Percentiles rank a stretch among this genome's conserved stretches.
These are phyloP conservation scores for Babylonia areolata DNA, from an alignment of 1,140 invertebrate species.

Conservation along the genomic window DNA sequence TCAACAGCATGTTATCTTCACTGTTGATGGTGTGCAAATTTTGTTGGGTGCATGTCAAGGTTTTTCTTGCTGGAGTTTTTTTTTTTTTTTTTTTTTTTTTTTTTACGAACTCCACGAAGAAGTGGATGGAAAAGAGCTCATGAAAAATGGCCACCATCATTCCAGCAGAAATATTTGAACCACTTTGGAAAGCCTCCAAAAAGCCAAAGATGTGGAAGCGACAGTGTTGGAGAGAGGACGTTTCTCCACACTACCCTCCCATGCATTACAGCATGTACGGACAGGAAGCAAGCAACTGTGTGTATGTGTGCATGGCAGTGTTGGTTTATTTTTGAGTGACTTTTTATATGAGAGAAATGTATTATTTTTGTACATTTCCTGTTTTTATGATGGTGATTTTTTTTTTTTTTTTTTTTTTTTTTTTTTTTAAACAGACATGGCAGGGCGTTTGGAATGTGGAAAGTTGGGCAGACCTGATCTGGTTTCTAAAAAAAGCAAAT, in stretches of 20 bases:
- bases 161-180: conserved; percentile 3
- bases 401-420: conserved; percentile 33
- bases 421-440: conserved; percentile 12
- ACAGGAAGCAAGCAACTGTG: conserved; percentile 41
- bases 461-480: conserved; percentile 29
- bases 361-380: conserved; percentile 72
- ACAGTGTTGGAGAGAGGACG: not conserved
- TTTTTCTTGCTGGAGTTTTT: not conserved
- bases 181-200: not conserved
- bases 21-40: not conserved
- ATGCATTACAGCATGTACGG: conserved; percentile 8
- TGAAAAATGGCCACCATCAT: not conserved
- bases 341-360: conserved; percentile 67
- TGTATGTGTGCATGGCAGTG: conserved; percentile 49
- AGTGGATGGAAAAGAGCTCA: not conserved
- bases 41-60: not conserved
- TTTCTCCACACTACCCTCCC: not conserved
- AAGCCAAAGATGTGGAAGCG: conserved; percentile 9
- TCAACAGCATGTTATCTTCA: not conserved
- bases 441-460: conserved; percentile 18
- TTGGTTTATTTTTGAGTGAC: conserved; percentile 68
- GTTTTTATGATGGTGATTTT: conserved; percentile 55
- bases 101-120: not conserved
- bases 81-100: too few species aligned
- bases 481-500: not conserved